Percentiles rank a stretch among this genome's conserved stretches.
phyloP scores from a whole-genome alignment of 2,888 invertebrate genomes.

The Pemphredon lugubris region DNA sequence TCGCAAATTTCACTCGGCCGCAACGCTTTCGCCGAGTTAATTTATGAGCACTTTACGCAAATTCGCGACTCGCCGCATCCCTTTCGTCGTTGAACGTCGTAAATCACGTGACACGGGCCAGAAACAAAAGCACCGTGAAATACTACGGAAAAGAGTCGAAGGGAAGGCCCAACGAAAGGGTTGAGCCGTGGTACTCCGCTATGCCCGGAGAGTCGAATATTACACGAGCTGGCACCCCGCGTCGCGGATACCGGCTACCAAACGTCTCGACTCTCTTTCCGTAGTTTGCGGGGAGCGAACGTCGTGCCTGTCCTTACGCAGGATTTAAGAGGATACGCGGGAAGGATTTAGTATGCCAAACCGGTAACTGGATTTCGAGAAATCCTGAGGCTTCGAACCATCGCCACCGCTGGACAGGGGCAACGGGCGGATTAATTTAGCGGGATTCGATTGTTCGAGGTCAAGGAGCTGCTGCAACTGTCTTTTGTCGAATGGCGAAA shows the following conservation, averaged over 20 bases:
- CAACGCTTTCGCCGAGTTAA: conserved; percentile 59
- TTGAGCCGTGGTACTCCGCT: conserved; percentile 17
- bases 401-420: neutral
- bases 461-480: conserved; percentile 24
- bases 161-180: conserved; percentile 46
- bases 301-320: neutral
- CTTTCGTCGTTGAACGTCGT: conserved; percentile 35
- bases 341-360: conserved; percentile 38
- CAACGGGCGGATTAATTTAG: conserved; percentile 48
- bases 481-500: neutral
- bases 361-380: conserved; percentile 38
- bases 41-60: conserved; percentile 75
- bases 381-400: conserved; percentile 3
- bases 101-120: conserved; percentile 57
- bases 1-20: conserved; percentile 65
- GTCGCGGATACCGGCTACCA: conserved; percentile 28
- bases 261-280: conserved; percentile 11
- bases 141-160: conserved; percentile 50
- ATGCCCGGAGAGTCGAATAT: neutral
- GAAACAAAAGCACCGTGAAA: conserved; percentile 60
- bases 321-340: conserved; percentile 8
- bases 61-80: conserved; percentile 55
- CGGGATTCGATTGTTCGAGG: conserved; percentile 37
- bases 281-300: neutral
- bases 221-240: conserved; percentile 11